A percentile compares a stretch with the other conserved stretches of the same genome.
phyloP scores from a whole-genome alignment of 2,888 invertebrate genomes.

The Drosophila subsilvestris region DNA sequence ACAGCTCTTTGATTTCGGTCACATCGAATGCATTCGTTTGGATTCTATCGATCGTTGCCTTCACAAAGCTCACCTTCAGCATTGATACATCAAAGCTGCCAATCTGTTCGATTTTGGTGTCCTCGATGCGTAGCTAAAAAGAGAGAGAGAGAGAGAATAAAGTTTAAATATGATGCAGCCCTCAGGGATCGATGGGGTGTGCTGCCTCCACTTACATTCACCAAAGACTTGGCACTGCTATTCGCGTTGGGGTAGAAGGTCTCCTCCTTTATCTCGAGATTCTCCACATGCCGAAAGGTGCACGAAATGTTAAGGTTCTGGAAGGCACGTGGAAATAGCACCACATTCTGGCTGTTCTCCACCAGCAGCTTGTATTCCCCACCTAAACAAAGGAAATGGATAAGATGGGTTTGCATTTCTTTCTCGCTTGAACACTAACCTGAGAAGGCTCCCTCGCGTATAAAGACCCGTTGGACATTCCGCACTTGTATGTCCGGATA shows the following conservation, averaged over 20 bases:
- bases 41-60: constrained; percentile 79
- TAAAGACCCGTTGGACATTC: constrained; percentile 75
- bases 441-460: constrained; percentile 76
- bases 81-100: constrained; percentile 81
- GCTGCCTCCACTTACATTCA: constrained; percentile 68
- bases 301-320: constrained; percentile 78
- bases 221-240: constrained; percentile 56
- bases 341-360: constrained; percentile 71
- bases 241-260: constrained; percentile 76
- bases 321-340: constrained; percentile 78
- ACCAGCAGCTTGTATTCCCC: constrained; percentile 81
- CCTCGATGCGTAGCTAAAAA: constrained; percentile 77
- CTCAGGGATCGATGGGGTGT: neutral
- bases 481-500: constrained; percentile 82
- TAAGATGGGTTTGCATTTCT: neutral
- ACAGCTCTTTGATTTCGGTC: constrained; percentile 80
- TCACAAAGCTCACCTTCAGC: constrained; percentile 78
- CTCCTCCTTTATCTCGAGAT: constrained; percentile 76
- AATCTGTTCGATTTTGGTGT: constrained; percentile 75
- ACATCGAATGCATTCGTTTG: constrained; percentile 82
- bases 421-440: constrained; percentile 64
- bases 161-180: neutral
- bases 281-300: constrained; percentile 71
- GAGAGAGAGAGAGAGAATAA: neutral
- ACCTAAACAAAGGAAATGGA: constrained; percentile 35